Percentiles rank a stretch among this genome's conserved stretches.
Conservation (phyloP, 2,888 invertebrate genomes). For the Drosophila testacea region DNA sequence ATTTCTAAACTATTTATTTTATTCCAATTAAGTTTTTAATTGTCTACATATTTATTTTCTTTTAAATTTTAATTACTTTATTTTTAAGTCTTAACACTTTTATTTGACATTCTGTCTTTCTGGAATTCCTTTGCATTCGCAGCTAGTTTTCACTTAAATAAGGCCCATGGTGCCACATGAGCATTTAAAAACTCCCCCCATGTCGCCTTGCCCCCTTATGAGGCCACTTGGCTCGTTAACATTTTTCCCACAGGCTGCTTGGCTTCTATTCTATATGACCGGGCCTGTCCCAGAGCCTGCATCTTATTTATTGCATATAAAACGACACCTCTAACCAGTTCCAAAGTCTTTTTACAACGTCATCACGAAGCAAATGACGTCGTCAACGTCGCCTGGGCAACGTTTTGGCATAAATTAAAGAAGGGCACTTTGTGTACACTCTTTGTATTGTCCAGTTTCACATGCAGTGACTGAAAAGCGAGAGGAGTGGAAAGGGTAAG, state of each 20-base stretch:
- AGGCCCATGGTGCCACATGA: slow-evolving; percentile 37
- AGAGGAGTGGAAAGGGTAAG: neutral
- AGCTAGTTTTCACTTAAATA: slow-evolving; percentile 3
- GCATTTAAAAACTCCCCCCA: neutral
- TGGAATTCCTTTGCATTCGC: neutral
- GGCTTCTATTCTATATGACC: neutral
- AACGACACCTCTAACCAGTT: slow-evolving; percentile 66
- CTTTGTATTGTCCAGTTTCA: slow-evolving; percentile 55
- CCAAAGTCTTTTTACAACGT: slow-evolving; percentile 12
- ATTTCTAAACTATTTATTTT: neutral
- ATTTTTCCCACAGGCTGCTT: slow-evolving; percentile 67
- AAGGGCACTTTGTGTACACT: slow-evolving; percentile 54
- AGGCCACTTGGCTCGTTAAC: slow-evolving; percentile 70
- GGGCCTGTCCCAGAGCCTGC: slow-evolving; percentile 28
- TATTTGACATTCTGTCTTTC: neutral
- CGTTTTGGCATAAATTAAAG: slow-evolving; percentile 79
- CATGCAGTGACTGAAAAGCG: too few relatives aligned
- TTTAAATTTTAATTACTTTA: neutral
- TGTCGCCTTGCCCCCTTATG: slow-evolving; percentile 23
- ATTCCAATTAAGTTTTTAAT: too few relatives aligned
- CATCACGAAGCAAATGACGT: slow-evolving; percentile 64
- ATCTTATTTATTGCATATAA: slow-evolving; percentile 78
- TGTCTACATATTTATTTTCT: neutral
- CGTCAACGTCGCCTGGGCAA: slow-evolving; percentile 73
- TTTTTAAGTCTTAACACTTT: neutral